These are phyloP conservation scores for Stegastes partitus DNA, from an alignment of 2,113 vertebrate genomes.

Conservation along the genomic window DNA sequence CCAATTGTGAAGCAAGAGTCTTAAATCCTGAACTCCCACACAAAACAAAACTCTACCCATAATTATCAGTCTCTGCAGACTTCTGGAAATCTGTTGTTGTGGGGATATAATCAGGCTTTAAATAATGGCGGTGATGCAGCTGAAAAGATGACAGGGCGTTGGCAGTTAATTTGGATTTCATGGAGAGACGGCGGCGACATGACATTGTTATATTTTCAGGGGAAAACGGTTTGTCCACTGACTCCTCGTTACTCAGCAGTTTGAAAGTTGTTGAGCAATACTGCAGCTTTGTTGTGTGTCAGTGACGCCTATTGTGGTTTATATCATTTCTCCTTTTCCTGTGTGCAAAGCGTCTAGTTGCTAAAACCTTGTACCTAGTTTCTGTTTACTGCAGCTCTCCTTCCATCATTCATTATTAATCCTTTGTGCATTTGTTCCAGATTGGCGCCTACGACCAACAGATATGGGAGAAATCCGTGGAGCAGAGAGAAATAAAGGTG, in stretches of 20 bases:
- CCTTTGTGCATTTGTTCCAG: conserved; percentile 78
- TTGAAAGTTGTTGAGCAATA: not conserved
- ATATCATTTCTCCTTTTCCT: too few species aligned
- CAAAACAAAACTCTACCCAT: conserved; percentile 9
- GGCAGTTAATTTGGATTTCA: not conserved
- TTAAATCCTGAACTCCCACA: not conserved
- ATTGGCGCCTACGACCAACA: conserved; percentile 99
- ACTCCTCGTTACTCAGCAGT: not conserved
- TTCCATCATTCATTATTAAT: not conserved
- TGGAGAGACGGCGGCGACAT: too few species aligned
- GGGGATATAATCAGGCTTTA: conserved; percentile 8
- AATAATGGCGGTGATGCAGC: not conserved
- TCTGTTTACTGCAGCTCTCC: not conserved
- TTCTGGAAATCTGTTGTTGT: not conserved
- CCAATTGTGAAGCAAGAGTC: not conserved
- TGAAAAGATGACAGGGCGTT: not conserved
- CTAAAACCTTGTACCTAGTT: not conserved
- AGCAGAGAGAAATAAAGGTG: conserved; percentile 99
- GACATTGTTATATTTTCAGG: not conserved
- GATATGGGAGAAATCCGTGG: conserved; percentile 99
- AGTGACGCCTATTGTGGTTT: not conserved
- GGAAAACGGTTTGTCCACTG: not conserved
- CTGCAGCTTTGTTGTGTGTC: conserved; percentile 8
- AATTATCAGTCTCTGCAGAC: not conserved
- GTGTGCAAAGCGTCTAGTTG: not conserved